phyloP scores from a whole-genome alignment of 2,888 invertebrate genomes.

The Nomada lathburiana region DNA sequence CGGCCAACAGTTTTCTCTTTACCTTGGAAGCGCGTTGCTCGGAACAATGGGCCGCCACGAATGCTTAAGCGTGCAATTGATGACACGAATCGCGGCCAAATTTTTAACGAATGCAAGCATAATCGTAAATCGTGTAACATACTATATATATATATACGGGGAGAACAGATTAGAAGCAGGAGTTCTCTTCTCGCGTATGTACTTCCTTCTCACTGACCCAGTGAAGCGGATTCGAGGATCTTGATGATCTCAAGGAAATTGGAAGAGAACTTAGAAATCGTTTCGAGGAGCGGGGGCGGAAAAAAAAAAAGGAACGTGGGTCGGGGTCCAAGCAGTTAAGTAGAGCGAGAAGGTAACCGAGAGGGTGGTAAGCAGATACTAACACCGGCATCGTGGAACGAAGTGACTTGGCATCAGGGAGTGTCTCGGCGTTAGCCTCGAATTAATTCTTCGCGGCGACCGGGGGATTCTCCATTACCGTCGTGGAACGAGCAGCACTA shows the following conservation, averaged over 20 bases:
- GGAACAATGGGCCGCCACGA: conserved; percentile 31
- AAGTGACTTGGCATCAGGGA: conserved; percentile 70
- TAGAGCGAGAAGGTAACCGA: conserved; percentile 54
- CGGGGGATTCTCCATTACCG: conserved; percentile 69
- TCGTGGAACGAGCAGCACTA: conserved; percentile 67
- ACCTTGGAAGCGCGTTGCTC: conserved; percentile 37
- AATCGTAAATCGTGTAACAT: too few relatives aligned
- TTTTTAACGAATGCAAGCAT: not conserved
- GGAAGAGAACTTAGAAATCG: conserved; percentile 65
- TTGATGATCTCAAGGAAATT: conserved; percentile 38
- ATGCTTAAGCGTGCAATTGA: conserved; percentile 45
- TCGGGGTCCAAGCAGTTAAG: conserved; percentile 39
- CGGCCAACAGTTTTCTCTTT: conserved; percentile 51
- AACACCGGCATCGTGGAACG: conserved; percentile 50
- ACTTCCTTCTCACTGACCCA: conserved; percentile 31
- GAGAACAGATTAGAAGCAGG: not conserved
- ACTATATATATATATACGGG: too few relatives aligned
- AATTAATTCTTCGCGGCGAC: conserved; percentile 69
- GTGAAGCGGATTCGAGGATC: conserved; percentile 30
- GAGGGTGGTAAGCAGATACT: conserved; percentile 66
- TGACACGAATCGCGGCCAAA: conserved; percentile 37
- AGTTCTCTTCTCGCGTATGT: not conserved
- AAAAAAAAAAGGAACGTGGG: not conserved
- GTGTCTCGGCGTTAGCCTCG: conserved; percentile 70
- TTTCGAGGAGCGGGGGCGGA: not conserved